These are phyloP conservation scores for Lycodopsis pacificus DNA, from an alignment of 2,797 vertebrate genomes.

Conservation along the genomic window DNA sequence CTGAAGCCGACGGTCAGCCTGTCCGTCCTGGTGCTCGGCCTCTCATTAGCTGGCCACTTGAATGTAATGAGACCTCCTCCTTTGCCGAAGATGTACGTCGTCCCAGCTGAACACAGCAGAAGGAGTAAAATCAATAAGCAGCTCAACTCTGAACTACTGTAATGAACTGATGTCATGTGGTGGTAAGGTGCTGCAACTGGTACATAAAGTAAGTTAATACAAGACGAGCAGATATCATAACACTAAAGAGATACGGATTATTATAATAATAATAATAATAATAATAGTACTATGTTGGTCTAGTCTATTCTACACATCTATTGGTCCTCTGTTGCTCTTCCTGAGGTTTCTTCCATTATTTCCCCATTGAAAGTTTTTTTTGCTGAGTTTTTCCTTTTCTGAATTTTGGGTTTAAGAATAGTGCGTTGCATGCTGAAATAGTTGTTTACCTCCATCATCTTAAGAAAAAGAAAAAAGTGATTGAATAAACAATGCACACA, in stretches of 20 bases:
- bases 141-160: neutral
- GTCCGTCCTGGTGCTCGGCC: conserved; percentile 96
- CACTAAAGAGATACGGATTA: neutral
- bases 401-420: no score
- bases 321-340: no score
- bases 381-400: no score
- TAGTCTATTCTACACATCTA: no score
- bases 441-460: no score
- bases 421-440: no score
- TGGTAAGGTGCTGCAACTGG: neutral
- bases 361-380: no score
- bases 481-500: no score
- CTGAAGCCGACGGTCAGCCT: conserved; percentile 97
- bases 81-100: conserved; percentile 98
- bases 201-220: neutral
- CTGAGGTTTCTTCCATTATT: no score
- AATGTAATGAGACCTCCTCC: conserved; percentile 95
- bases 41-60: conserved; percentile 96
- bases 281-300: no score
- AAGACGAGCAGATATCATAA: neutral
- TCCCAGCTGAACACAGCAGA: conserved; percentile 87
- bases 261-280: neutral
- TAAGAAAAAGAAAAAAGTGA: no score
- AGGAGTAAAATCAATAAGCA: neutral
- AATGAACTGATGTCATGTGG: no score